Evolutionary conservation across 2,797 vertebrate species (phyloP), one percentile per base, ranked within the genome.

Genomic region (Bradypodion pumilum): DNA sequence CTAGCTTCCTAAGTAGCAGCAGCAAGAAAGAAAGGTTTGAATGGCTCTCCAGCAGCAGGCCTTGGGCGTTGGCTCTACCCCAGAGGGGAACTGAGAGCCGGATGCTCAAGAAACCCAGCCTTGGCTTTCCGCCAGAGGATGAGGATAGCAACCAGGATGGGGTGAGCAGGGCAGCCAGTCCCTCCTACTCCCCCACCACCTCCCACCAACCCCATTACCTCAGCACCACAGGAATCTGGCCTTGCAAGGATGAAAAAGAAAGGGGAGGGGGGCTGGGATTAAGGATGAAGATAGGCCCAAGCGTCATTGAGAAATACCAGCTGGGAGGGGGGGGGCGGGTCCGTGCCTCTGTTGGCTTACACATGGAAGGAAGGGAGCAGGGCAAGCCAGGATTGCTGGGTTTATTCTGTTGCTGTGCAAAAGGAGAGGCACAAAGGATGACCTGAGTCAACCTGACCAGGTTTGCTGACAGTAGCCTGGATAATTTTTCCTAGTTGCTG

Each of bases 221-320:
- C 84, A 85, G 84, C 73, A 65, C 79, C 78, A 81, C 78, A 81
- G 84, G 84, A 85, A 85, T 85, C 78, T 85, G 73, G 84, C 84
- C 72, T 76, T 85, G 84, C 78, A 85, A 77, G 78, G 84, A 81
- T 85, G 70, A 44, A 80, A 73, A 52, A 25, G 12, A 52, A 37
- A 25, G 35, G 12, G 68, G 35, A 19, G 27, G 16, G 13, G 56
- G 32, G 19, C 62, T 15, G 15, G 15, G n/a, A 37, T 23, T 16
- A 32, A 32, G 59, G 76, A 72, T 62, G 68, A 69, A 63, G 83
- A 84, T 63, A 49, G 44, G 42, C 69, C 72, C 63, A 49, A 68
- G 73, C 52, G 44, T 84, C 69, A 62, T 70, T 77, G 84, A 85
- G 84, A 81, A 85, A 76, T 76, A 69, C 78, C 83, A 80, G 78